Percentiles rank a stretch among this genome's conserved stretches.
These are phyloP conservation scores for Hemicrepidius hirtus DNA, from an alignment of 2,888 invertebrate genomes.

Conservation along the genomic window DNA sequence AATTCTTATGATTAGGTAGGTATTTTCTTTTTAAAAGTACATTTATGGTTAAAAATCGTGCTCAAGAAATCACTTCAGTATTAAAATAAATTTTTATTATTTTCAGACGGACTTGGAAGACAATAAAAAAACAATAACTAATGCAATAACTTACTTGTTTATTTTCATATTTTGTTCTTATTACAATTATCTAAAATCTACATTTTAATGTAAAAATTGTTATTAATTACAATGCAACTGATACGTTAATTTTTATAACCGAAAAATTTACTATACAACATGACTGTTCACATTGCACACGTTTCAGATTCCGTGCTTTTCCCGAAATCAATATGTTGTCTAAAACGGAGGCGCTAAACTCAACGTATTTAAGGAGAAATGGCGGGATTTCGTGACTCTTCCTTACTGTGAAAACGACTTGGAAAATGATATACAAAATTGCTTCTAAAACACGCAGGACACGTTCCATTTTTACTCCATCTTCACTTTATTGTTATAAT, in stretches of 20 bases:
- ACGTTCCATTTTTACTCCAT: not conserved
- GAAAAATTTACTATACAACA: conserved; percentile 10
- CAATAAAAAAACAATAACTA: not conserved
- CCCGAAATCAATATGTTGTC: conserved; percentile 25
- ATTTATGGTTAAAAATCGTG: not conserved
- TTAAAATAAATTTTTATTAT: not conserved
- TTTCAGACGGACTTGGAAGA: no score
- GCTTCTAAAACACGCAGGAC: not conserved
- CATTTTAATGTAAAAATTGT: conserved; percentile 12
- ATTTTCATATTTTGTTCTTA: conserved; percentile 2
- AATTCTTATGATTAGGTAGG: no score
- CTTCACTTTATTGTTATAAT: no score
- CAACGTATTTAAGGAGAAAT: conserved; percentile 9
- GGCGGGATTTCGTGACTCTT: conserved; percentile 2
- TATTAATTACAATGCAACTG: not conserved
- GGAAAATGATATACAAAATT: not conserved
- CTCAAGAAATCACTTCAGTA: not conserved
- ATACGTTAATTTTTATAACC: conserved; percentile 6
- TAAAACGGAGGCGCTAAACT: conserved; percentile 25
- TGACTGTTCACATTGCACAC: conserved; percentile 24
- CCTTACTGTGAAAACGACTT: not conserved
- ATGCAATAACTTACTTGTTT: conserved; percentile 20
- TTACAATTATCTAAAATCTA: conserved; percentile 2
- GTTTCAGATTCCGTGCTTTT: conserved; percentile 13
- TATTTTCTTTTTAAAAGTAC: no score